A percentile compares a stretch with the other conserved stretches of the same genome.
phyloP scores from a whole-genome alignment of 1,140 invertebrate genomes.

The Diorhabda sublineata region DNA sequence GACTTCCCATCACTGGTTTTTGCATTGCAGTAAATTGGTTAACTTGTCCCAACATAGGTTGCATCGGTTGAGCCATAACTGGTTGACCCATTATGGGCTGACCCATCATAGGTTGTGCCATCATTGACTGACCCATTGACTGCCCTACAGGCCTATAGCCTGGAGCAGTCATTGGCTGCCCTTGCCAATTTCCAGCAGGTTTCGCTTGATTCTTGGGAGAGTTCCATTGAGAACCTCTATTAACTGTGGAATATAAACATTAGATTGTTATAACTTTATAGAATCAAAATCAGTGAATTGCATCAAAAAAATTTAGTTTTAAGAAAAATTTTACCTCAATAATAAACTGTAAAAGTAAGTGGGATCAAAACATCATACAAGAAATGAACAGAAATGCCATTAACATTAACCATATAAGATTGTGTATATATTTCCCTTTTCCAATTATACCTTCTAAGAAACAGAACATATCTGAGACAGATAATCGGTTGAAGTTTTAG shows the following conservation, averaged over 20 bases:
- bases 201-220: slow-evolving; percentile 80
- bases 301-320: no score
- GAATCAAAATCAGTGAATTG: no score
- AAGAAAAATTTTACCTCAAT: no score
- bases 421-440: no score
- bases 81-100: slow-evolving; percentile 54
- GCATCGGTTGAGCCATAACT: slow-evolving; percentile 24
- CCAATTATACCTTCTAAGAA: no score
- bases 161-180: slow-evolving; percentile 72
- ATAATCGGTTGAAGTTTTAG: no score
- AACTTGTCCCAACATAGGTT: slow-evolving; percentile 28
- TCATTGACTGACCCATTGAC: slow-evolving; percentile 77
- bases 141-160: slow-evolving; percentile 62
- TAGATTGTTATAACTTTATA: background rate
- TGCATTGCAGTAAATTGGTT: slow-evolving; percentile 23
- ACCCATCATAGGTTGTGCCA: slow-evolving; percentile 41
- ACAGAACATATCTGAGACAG: no score
- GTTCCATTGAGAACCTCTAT: slow-evolving; percentile 68
- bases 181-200: slow-evolving; percentile 66
- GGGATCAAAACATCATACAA: no score
- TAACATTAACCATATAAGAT: no score
- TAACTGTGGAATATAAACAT: slow-evolving; percentile 3
- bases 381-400: no score
- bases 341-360: no score
- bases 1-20: slow-evolving; percentile 36